These are phyloP conservation scores for Cheilosia grossa DNA, from an alignment of 2,888 invertebrate genomes.

Conservation along the genomic window DNA sequence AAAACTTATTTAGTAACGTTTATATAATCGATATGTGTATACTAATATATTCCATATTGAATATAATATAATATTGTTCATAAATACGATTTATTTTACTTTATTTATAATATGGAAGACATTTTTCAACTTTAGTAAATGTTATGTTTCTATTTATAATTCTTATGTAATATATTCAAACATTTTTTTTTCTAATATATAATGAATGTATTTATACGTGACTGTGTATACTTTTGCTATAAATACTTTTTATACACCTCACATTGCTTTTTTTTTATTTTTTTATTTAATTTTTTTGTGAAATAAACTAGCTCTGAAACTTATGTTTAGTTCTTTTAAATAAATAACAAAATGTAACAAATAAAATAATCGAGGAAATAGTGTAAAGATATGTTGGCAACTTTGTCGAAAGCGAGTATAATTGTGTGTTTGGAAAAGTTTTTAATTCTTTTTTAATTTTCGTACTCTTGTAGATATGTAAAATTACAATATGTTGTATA, in stretches of 20 bases:
- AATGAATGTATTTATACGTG: slow-evolving; percentile 18
- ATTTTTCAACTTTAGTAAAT: slow-evolving; percentile 74
- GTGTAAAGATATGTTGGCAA: slow-evolving; percentile 23
- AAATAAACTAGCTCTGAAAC: too few species aligned
- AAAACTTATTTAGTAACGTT: slow-evolving; percentile 64
- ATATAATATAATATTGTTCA: slow-evolving; percentile 56
- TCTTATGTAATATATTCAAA: slow-evolving; percentile 55
- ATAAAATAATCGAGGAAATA: slow-evolving; percentile 26
- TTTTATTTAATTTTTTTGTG: too few species aligned
- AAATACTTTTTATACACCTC: not conserved
- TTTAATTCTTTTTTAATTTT: too few species aligned
- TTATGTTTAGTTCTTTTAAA: too few species aligned
- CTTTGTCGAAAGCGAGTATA: too few species aligned
- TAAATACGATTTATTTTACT: slow-evolving; percentile 66
- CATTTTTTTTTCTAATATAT: slow-evolving; percentile 39
- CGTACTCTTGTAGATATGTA: too few species aligned
- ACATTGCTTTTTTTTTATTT: not conserved
- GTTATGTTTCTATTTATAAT: slow-evolving; percentile 56
- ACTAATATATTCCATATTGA: slow-evolving; percentile 57
- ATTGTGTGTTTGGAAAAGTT: too few species aligned
- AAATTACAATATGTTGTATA: too few species aligned
- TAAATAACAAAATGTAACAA: too few species aligned
- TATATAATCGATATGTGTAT: slow-evolving; percentile 62
- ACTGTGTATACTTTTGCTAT: not conserved
- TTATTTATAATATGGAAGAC: slow-evolving; percentile 75